A percentile compares a stretch with the other conserved stretches of the same genome.
Evolutionary conservation across 2,113 vertebrate species (phyloP).

Genomic region (Synodontis membranacea): DNA sequence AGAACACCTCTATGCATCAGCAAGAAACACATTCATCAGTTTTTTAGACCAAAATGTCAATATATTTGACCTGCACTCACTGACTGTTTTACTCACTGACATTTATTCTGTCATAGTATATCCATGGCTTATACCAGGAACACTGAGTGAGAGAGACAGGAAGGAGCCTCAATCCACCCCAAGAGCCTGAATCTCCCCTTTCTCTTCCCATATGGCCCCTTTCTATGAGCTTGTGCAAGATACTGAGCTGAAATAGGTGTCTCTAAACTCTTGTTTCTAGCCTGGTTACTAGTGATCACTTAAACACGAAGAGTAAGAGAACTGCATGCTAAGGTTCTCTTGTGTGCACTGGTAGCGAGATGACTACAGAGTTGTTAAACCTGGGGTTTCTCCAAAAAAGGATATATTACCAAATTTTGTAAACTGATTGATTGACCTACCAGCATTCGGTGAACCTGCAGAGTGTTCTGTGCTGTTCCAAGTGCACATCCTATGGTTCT

Average conservation of each 20-base stretch:
- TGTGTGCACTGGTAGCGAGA: neutral
- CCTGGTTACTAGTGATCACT: neutral
- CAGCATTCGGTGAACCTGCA: neutral
- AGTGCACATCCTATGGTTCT: neutral
- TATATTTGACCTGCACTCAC: neutral
- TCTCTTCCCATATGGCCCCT: neutral
- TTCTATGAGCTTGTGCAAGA: neutral
- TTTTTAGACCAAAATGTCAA: neutral
- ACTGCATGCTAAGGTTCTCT: neutral
- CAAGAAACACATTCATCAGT: neutral
- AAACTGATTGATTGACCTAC: neutral
- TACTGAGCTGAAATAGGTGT: neutral
- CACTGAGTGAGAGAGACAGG: neutral
- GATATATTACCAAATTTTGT: neutral
- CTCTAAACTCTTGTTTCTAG: neutral
- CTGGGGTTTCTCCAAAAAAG: neutral
- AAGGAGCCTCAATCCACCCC: neutral
- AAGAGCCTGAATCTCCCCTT: neutral
- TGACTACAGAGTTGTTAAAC: neutral
- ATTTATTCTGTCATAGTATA: neutral
- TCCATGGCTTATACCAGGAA: neutral
- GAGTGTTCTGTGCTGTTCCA: neutral
- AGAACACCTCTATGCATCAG: neutral
- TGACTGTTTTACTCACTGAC: neutral
- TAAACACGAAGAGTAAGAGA: neutral